Conservation (phyloP, 2,797 vertebrate species). For the Austrolebias charrua region DNA sequence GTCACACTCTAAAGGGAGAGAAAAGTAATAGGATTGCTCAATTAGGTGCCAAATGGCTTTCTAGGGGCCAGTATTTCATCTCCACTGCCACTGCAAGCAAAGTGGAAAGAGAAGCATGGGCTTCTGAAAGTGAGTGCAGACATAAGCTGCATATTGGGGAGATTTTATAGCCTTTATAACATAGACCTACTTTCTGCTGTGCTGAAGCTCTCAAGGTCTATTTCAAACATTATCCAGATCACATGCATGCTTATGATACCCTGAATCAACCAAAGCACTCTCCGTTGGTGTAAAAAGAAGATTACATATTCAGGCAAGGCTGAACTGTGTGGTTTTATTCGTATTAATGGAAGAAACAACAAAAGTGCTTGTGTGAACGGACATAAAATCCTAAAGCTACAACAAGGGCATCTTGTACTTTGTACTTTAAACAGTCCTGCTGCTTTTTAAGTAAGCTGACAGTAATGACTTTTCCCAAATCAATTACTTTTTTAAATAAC, state of each 20-base stretch:
- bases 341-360: slow-evolving; percentile 40
- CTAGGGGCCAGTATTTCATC: slow-evolving; percentile 82
- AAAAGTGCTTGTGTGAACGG: slow-evolving; percentile 11
- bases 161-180: slow-evolving; percentile 78
- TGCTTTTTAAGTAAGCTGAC: slow-evolving; percentile 8
- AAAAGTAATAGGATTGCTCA: slow-evolving; percentile 85
- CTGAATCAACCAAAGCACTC: slow-evolving; percentile 48
- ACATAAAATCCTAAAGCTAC: slow-evolving; percentile 25
- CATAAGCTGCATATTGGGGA: slow-evolving; percentile 78
- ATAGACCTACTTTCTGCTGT: slow-evolving; percentile 55
- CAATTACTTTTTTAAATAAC: slow-evolving; percentile 50
- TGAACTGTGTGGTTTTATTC: slow-evolving; percentile 36
- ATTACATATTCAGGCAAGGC: slow-evolving; percentile 55
- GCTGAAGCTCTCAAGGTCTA: slow-evolving; percentile 57
- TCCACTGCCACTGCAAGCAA: slow-evolving; percentile 77
- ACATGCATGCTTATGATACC: slow-evolving; percentile 49
- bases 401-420: slow-evolving; percentile 8
- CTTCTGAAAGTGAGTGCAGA: slow-evolving; percentile 71
- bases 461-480: slow-evolving; percentile 40
- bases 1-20: slow-evolving; percentile 77
- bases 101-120: slow-evolving; percentile 71
- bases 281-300: slow-evolving; percentile 36
- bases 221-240: slow-evolving; percentile 61
- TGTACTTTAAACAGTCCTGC: slow-evolving; percentile 4
- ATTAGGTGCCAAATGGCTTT: slow-evolving; percentile 86